A percentile compares a stretch with the other conserved stretches of the same genome.
Evolutionary conservation across 2,113 vertebrate genomes (phyloP).

Genomic region (Crypturellus undulatus): DNA sequence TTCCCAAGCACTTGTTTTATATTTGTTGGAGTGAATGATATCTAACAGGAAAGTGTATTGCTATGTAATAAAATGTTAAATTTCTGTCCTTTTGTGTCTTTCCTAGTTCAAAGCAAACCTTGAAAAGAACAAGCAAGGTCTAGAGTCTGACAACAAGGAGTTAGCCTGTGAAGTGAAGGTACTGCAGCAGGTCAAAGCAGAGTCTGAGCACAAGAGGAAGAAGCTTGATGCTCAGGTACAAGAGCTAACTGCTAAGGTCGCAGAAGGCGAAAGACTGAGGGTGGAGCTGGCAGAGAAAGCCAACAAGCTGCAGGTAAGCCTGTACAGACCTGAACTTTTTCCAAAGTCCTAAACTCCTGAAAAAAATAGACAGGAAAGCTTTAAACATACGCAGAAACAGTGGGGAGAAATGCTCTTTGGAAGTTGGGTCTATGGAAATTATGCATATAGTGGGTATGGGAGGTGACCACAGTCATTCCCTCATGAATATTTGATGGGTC

Average conservation of each 20-base stretch:
- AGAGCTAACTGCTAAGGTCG: conserved; percentile 87
- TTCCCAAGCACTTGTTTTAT: not conserved
- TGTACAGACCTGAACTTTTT: not conserved
- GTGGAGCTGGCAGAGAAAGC: conserved; percentile 88
- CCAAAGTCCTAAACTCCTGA: not conserved
- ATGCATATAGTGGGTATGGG: not conserved
- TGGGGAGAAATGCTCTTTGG: not conserved
- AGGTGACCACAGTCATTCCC: not conserved
- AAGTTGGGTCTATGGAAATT: not conserved
- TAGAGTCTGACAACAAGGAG: conserved; percentile 96
- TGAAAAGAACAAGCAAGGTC: conserved; percentile 95
- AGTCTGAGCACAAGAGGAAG: conserved; percentile 95
- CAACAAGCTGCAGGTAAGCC: conserved; percentile 90
- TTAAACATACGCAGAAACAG: not conserved
- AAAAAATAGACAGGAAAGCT: not conserved
- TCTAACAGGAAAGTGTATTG: not conserved
- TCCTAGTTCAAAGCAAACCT: conserved; percentile 91
- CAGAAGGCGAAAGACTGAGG: conserved; percentile 87
- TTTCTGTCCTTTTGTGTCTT: not conserved
- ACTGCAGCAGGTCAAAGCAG: conserved; percentile 90
- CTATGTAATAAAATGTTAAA: not conserved
- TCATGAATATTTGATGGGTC: accelerated
- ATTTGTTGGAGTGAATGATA: not conserved
- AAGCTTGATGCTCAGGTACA: conserved; percentile 93
- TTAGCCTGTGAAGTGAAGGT: conserved; percentile 90